Evolutionary conservation across 2,113 vertebrate genomes (phyloP), one percentile per base, ranked within the genome.

Genomic region (Alosa alosa): DNA sequence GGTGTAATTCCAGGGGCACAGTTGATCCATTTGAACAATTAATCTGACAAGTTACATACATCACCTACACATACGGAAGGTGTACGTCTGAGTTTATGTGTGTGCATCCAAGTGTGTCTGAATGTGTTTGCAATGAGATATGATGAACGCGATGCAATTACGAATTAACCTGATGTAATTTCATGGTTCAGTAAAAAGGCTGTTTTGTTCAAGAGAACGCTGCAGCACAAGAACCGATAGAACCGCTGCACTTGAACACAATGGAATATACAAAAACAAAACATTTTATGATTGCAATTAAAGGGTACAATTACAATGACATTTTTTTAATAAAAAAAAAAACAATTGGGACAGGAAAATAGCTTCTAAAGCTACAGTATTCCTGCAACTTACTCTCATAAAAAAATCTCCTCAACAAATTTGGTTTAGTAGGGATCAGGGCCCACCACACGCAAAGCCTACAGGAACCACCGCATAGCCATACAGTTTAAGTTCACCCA

Each of bases 1-100:
- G 84, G 87, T 92, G 92, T 90, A 90, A 93, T 94, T 91, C 91
- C 91, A 90, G 84, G 86, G 82, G 83, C 90, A 89, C 89, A 90
- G 92, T 91, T 91, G 82, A 88, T 85, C 20, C 49, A 75, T 49
- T 83, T 8, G 82, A 60, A 85, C 85, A 89, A 94, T 94, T 91
- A 92, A 94, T 94, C 85, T 88, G 90, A 86, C 90, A 72, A 44
- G 41, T 44, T 44, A 72, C 64, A 31, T 25, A 36, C 64, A 72
- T 72, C 31, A 36, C 64, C 9, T 72, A 31, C 22, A 31, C 25
- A 22, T 64, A 22, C 22, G 2, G 64, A 13, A 31, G 9, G 64
- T 72, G 64, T 68, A 5, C 22, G 60, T 64, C 22, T 64, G 60
- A n/a, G 60, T 64, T 1, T 64, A 20, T 25, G 60, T 22, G 60